Evolutionary conservation across 2,888 invertebrate species (phyloP).

Genomic region (Stenchaetothrips biformis): DNA sequence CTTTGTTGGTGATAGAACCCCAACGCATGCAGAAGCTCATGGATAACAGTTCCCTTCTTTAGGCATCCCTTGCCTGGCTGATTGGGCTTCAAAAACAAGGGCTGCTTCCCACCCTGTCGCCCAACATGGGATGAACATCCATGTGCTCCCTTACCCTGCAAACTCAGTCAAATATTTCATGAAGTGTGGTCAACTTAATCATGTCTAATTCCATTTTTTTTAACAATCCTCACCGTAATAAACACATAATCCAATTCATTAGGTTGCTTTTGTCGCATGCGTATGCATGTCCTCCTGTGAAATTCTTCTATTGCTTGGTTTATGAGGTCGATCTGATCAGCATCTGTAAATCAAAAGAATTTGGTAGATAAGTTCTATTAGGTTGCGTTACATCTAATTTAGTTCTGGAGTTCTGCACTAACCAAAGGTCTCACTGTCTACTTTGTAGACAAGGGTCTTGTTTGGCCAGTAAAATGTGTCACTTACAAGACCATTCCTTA

Average conservation of each 20-base stretch:
- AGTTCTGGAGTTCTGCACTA: conserved; percentile 38
- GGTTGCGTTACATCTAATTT: not conserved
- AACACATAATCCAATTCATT: conserved; percentile 35
- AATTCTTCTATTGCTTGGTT: conserved; percentile 49
- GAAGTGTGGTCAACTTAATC: not conserved
- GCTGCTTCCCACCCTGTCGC: conserved; percentile 48
- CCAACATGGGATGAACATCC: conserved; percentile 53
- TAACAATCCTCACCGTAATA: conserved; percentile 29
- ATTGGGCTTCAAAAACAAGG: conserved; percentile 46
- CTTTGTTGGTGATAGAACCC: conserved; percentile 84
- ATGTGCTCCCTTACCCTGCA: not conserved
- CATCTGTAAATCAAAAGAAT: conserved; percentile 44
- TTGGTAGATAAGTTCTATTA: not conserved
- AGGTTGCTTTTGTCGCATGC: conserved; percentile 40
- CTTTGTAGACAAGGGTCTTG: conserved; percentile 48
- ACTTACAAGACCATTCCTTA: conserved; percentile 49
- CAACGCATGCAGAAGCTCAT: conserved; percentile 73
- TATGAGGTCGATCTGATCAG: conserved; percentile 47
- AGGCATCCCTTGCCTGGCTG: conserved; percentile 55
- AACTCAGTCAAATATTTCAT: not conserved
- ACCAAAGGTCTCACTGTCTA: conserved; percentile 50
- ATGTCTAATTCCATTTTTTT: not conserved
- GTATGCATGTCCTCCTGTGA: conserved; percentile 49
- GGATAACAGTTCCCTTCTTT: conserved; percentile 61
- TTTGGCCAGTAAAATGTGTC: conserved; percentile 50